Base-by-base conservation (phyloP, 2,888 invertebrate genomes). In the Ennomos fuscantarius region DNA sequence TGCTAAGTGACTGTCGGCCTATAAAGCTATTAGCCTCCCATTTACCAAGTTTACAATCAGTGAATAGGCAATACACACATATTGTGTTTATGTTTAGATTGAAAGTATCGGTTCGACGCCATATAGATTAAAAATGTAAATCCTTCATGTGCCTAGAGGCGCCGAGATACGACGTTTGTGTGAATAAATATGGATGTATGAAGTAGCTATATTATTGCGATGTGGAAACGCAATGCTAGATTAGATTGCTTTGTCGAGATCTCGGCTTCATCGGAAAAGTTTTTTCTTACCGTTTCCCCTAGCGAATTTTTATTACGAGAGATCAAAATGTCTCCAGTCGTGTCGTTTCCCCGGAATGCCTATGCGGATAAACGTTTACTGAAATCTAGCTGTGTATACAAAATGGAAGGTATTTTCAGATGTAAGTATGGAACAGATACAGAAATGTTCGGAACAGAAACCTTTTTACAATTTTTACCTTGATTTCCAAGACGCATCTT, bases 221-320 rank as follows among this genome's bases (percentile, higher is more conserved):
- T 39, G 37, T 39, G 48, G 46, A 48, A 57, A 52, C 34, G 40
- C 34, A 24, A 34, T 47, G 42, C 51, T 42, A 40, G 43, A 52
- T 57, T 48, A 48, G 47, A 57, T 52, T 57, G 45, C 43, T 58
- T 37, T 15, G 51, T 32, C 44, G 41, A 66, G 50, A 49, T 65
- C 46, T 68, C 62, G 59, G 34, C 58, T 55, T 66, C 65, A 64
- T 72, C 61, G 63, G 65, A 68, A 62, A 65, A 63, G 8, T n/a
- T 54, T 48, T 33, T 32, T 31, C 34, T 34, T 49, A 49, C 31
- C 44, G 31, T 8, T 32, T 40, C 44, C 37, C 11, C 11, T n/a
- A 33, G 11, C 47, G 15, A 41, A 48, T 45, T 52, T 37, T 34
- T 13, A 33, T 52, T 9, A 15, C 32, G 41, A 32, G 36, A 35